Conservation (phyloP, 2,113 vertebrate genomes). For the Bos javanicus region DNA sequence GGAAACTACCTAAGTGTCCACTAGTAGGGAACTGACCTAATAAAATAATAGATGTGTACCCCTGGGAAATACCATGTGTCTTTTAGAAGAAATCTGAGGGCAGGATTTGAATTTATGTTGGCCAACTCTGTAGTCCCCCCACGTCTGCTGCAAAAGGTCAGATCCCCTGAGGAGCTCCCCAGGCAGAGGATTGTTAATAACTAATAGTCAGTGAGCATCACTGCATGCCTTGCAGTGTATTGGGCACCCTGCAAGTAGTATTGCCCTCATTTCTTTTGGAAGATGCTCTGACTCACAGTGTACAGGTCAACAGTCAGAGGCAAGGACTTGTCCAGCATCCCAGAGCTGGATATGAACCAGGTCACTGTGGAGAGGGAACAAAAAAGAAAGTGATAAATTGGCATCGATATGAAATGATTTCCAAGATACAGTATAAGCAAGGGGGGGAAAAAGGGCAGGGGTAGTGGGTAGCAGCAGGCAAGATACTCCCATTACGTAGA, state of each 20-base stretch:
- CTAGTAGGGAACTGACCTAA: neutral
- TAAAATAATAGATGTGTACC: neutral
- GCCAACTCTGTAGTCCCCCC: neutral
- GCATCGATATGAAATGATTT: neutral
- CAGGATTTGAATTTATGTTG: neutral
- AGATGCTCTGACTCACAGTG: neutral
- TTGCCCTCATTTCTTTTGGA: neutral
- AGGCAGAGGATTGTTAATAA: neutral
- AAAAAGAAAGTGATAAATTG: neutral
- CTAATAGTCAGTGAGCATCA: neutral
- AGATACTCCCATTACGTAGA: neutral
- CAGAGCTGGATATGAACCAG: neutral
- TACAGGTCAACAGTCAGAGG: neutral
- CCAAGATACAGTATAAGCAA: neutral
- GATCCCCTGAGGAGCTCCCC: neutral
- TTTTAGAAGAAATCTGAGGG: neutral
- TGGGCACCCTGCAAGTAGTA: neutral
- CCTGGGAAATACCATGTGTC: neutral
- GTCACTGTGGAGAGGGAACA: neutral
- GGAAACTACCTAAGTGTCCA: neutral
- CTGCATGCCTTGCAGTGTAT: neutral
- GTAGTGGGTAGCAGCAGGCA: neutral
- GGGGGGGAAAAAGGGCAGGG: neutral
- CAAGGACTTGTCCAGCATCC: neutral
- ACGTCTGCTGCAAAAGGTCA: neutral